Conservation (phyloP, 1,140 invertebrate species). For the Muscidifurax raptorellus region DNA sequence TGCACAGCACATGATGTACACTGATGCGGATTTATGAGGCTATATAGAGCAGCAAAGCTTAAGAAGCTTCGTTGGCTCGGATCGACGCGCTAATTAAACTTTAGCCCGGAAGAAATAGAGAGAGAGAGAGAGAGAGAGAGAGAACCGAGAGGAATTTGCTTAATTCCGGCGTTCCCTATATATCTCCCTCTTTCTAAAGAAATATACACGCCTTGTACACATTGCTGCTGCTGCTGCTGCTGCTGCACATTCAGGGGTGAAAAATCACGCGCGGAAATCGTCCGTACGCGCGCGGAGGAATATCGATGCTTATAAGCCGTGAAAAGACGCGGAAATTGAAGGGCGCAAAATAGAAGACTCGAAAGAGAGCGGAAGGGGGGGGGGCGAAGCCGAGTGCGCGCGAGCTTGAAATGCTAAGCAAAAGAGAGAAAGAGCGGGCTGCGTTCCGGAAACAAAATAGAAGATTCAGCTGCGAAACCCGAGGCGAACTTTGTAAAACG, state of each 20-base stretch:
- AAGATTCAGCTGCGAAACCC: slow-evolving; percentile 17
- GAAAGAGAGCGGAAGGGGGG: neutral
- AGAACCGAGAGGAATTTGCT: neutral
- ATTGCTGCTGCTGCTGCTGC: too few relatives aligned
- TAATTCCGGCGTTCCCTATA: neutral
- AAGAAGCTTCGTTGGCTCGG: neutral
- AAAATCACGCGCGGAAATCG: neutral
- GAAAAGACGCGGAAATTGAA: slow-evolving; percentile 14
- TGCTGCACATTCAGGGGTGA: neutral
- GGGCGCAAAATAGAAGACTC: neutral
- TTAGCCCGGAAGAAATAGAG: neutral
- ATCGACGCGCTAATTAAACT: slow-evolving; percentile 15
- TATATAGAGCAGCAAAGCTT: too few relatives aligned
- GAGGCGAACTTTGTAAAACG: neutral
- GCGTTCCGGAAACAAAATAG: slow-evolving; percentile 22
- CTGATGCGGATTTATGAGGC: too few relatives aligned
- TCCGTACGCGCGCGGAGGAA: neutral
- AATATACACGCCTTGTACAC: neutral
- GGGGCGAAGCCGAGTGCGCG: neutral
- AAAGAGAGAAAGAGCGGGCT: neutral
- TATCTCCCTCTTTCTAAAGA: neutral
- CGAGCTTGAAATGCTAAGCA: slow-evolving; percentile 5
- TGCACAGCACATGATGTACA: too few relatives aligned
- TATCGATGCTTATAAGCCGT: slow-evolving; percentile 16
- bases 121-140: neutral